phyloP scores from a whole-genome alignment of 2,888 invertebrate species.

The Blera fallax region DNA sequence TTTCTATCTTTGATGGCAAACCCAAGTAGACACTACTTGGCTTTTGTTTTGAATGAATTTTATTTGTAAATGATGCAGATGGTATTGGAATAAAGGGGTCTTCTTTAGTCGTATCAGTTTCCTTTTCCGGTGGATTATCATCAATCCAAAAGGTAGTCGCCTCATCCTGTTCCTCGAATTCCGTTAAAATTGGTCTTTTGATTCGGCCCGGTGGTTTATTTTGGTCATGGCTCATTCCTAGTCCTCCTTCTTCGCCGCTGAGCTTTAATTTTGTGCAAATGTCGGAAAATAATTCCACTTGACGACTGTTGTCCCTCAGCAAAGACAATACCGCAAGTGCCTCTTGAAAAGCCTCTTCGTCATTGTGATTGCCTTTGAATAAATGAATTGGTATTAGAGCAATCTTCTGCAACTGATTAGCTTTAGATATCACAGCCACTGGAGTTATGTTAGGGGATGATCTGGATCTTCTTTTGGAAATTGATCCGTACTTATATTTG shows the following conservation, averaged over 20 bases:
- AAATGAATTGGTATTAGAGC: conserved; percentile 77
- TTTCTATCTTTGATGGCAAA: background rate
- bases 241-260: conserved; percentile 15
- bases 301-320: conserved; percentile 74
- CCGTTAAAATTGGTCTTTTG: conserved; percentile 17
- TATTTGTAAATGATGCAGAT: background rate
- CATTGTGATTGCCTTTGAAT: conserved; percentile 59
- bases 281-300: conserved; percentile 76
- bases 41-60: background rate
- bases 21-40: background rate
- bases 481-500: conserved; percentile 19
- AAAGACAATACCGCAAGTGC: conserved; percentile 75
- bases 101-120: background rate
- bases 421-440: conserved; percentile 68
- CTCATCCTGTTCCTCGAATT: conserved; percentile 31
- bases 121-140: background rate
- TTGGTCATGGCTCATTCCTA: background rate
- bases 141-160: conserved; percentile 2
- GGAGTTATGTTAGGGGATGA: conserved; percentile 40
- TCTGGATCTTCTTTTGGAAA: conserved; percentile 5
- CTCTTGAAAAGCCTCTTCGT: conserved; percentile 73
- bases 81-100: background rate
- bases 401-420: conserved; percentile 74
- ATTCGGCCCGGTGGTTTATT: no score
- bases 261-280: conserved; percentile 62